A percentile compares a stretch with the other conserved stretches of the same genome.
These are phyloP conservation scores for Pangasius larnaudii DNA, from an alignment of 2,797 vertebrate genomes.

Conservation along the genomic window DNA sequence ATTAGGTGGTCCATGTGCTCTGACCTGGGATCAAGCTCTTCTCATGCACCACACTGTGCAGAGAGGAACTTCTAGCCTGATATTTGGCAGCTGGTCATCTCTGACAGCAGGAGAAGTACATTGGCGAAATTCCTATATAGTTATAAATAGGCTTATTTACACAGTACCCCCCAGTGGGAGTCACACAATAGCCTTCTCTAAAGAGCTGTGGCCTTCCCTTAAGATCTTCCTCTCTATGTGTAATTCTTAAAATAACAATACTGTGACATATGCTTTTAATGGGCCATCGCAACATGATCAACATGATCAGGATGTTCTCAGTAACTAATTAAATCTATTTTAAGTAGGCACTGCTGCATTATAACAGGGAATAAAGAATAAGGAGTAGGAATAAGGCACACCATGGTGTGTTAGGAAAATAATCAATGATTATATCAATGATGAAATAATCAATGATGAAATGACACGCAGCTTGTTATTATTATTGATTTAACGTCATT, in stretches of 20 bases:
- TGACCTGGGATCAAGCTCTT: constrained; percentile 52
- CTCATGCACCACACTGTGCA: constrained; percentile 47
- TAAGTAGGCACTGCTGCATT: not conserved
- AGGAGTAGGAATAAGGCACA: not conserved
- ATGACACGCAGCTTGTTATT: too few species aligned
- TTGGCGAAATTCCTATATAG: constrained; percentile 72
- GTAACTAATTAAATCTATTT: not conserved
- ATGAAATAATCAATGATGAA: not conserved
- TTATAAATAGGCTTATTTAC: constrained; percentile 74
- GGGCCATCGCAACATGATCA: constrained; percentile 1
- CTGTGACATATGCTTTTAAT: constrained; percentile 1
- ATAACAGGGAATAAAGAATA: not conserved
- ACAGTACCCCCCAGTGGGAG: constrained; percentile 44
- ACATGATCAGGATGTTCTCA: constrained; percentile 1
- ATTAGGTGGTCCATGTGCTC: constrained; percentile 13
- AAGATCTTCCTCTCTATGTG: constrained; percentile 10
- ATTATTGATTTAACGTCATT: not conserved
- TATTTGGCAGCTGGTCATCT: constrained; percentile 40
- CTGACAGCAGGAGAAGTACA: constrained; percentile 55
- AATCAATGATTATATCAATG: not conserved
- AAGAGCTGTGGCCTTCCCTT: constrained; percentile 21
- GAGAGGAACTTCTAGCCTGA: constrained; percentile 38
- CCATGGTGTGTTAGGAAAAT: not conserved
- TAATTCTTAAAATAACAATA: constrained; percentile 11
- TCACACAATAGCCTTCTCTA: constrained; percentile 63